These are phyloP conservation scores for Clistopyga incitator DNA, from an alignment of 2,888 invertebrate genomes.

Conservation along the genomic window DNA sequence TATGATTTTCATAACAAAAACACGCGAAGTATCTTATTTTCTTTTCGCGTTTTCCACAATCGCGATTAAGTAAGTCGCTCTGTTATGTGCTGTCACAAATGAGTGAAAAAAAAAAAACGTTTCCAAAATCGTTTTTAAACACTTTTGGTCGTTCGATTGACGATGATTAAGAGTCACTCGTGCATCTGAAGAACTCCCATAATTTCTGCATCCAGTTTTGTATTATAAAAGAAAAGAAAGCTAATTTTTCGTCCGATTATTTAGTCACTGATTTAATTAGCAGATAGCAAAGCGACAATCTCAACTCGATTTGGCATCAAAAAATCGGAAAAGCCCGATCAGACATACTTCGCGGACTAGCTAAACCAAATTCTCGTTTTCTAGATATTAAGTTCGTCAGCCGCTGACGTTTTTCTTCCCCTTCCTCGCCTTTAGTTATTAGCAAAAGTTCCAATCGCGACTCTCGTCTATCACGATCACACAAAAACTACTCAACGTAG, in stretches of 20 bases:
- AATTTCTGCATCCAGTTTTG: too few species aligned
- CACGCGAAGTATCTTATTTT: constrained; percentile 19
- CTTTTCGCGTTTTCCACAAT: not conserved
- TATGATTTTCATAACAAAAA: constrained; percentile 36
- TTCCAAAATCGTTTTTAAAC: too few species aligned
- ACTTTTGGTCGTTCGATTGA: too few species aligned
- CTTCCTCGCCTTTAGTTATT: constrained; percentile 28
- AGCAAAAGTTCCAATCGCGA: constrained; percentile 37
- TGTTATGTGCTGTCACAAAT: too few species aligned
- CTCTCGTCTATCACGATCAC: constrained; percentile 32
- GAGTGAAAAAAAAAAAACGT: too few species aligned
- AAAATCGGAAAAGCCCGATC: constrained; percentile 44
- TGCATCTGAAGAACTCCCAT: too few species aligned
- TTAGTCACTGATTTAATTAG: not conserved
- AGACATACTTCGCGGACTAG: constrained; percentile 48
- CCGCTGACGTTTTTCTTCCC: constrained; percentile 31
- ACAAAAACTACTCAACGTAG: constrained; percentile 35
- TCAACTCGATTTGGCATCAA: constrained; percentile 4
- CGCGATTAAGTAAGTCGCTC: too few species aligned
- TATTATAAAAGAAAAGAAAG: too few species aligned
- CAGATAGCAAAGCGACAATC: not conserved
- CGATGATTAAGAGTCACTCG: too few species aligned
- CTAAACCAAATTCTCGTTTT: constrained; percentile 58
- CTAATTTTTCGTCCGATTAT: too few species aligned
- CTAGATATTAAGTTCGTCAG: constrained; percentile 45